Evolutionary conservation across 2,888 invertebrate genomes (phyloP).

Genomic region (Deladenus siricidicola): DNA sequence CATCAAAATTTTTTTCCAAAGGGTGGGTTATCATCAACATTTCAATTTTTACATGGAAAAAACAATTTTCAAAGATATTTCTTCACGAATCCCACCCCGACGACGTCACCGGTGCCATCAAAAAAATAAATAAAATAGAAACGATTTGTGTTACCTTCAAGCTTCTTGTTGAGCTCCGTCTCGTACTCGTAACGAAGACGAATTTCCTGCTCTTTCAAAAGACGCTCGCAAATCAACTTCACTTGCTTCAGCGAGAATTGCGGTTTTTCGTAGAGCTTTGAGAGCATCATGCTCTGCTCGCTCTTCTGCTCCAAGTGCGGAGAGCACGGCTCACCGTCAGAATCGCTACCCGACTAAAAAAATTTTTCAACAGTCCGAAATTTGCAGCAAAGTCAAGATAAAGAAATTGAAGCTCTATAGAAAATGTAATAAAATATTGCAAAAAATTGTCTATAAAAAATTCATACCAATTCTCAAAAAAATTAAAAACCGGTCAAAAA

Average conservation of each 20-base stretch:
- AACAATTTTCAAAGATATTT: too few relatives aligned
- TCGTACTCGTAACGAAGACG: constrained; percentile 73
- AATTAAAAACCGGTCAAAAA: too few relatives aligned
- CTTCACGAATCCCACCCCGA: too few relatives aligned
- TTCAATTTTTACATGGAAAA: too few relatives aligned
- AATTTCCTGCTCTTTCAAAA: constrained; percentile 88
- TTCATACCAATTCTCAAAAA: too few relatives aligned
- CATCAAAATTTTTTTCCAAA: too few relatives aligned
- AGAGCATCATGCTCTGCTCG: background rate
- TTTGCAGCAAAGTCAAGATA: background rate
- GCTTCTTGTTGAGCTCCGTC: constrained; percentile 76
- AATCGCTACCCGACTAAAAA: constrained; percentile 47
- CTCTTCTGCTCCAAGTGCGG: constrained; percentile 7
- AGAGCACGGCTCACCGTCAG: constrained; percentile 37
- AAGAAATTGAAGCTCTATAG: constrained; percentile 4
- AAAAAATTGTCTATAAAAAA: too few relatives aligned
- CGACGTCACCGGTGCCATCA: too few relatives aligned
- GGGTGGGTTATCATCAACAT: too few relatives aligned
- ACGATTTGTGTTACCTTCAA: too few relatives aligned
- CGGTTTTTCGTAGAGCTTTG: constrained; percentile 33
- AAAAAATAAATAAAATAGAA: too few relatives aligned
- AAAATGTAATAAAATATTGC: too few relatives aligned
- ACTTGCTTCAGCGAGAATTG: constrained; percentile 58
- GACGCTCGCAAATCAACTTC: constrained; percentile 89
- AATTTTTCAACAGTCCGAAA: background rate